Evolutionary conservation across 23 tunicate species (phyloP).

Genomic region (Halocynthia aurantium): DNA sequence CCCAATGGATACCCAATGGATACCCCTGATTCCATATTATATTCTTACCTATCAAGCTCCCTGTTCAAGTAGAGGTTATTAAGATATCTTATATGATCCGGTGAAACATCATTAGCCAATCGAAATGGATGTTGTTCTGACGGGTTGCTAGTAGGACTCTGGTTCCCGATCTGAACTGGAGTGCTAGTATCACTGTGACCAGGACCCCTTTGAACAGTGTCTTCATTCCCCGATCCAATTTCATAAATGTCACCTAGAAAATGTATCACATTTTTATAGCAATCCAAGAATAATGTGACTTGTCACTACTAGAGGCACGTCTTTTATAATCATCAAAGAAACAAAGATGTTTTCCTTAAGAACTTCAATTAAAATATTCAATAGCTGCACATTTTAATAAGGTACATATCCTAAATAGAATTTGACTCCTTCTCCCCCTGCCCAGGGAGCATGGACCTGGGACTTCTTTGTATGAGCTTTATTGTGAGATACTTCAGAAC

Average conservation of each 20-base stretch:
- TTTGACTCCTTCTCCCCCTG: no score
- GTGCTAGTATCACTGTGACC: not conserved
- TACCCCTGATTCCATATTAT: not conserved
- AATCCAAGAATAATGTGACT: no score
- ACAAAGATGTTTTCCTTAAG: no score
- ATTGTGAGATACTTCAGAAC: no score
- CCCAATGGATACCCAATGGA: not conserved
- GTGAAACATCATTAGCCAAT: constrained; percentile 13
- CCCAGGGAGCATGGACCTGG: no score
- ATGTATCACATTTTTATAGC: no score
- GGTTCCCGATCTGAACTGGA: not conserved
- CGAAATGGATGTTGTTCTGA: not conserved
- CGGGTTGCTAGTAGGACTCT: not conserved
- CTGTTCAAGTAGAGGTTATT: constrained; percentile 13
- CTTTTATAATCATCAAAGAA: no score
- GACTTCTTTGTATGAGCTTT: no score
- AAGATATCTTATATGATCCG: constrained; percentile 19
- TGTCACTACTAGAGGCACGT: no score
- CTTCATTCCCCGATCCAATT: not conserved
- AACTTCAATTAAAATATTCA: no score
- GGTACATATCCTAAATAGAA: no score
- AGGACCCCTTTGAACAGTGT: not conserved
- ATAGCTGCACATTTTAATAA: no score
- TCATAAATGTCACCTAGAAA: constrained; percentile 1
- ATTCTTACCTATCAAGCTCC: constrained; percentile 17